These are phyloP conservation scores for Apostichopus leukothele DNA, from an alignment of 53 echinoderm and acorn worm genomes.

Conservation along the genomic window DNA sequence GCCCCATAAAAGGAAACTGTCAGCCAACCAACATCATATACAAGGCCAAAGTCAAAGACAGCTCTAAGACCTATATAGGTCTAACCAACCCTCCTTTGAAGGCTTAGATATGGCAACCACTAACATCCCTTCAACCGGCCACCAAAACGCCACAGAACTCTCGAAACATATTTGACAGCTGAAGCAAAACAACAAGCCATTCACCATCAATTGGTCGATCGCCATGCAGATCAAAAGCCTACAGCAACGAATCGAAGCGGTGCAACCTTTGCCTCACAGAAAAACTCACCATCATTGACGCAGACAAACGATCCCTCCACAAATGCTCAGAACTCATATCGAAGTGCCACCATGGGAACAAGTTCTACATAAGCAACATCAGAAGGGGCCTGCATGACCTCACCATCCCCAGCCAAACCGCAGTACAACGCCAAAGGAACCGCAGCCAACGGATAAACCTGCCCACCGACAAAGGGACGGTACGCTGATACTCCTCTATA, in stretches of 20 bases:
- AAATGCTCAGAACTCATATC: no score
- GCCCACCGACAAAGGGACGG: background rate
- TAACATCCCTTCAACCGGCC: no score
- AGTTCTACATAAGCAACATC: no score
- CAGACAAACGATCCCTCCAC: background rate
- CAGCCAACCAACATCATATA: slow-evolving; percentile 29
- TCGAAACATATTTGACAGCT: no score
- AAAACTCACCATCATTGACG: background rate
- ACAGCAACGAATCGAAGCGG: background rate
- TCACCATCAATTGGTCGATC: no score
- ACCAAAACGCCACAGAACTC: no score
- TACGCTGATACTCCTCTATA: background rate
- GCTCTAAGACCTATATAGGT: slow-evolving; percentile 36
- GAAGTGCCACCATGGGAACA: no score
- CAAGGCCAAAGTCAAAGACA: slow-evolving; percentile 32
- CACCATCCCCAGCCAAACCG: background rate
- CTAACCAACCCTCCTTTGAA: slow-evolving; percentile 50
- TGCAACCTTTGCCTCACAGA: slow-evolving; percentile 32
- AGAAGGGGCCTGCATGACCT: background rate
- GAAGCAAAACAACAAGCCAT: no score
- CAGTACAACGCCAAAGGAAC: no score
- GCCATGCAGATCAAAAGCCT: background rate
- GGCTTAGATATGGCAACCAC: slow-evolving; percentile 33
- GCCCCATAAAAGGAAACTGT: slow-evolving; percentile 43
- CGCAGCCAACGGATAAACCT: no score